phyloP scores from a whole-genome alignment of 2,797 vertebrate species.

The Phataginus tetradactyla region DNA sequence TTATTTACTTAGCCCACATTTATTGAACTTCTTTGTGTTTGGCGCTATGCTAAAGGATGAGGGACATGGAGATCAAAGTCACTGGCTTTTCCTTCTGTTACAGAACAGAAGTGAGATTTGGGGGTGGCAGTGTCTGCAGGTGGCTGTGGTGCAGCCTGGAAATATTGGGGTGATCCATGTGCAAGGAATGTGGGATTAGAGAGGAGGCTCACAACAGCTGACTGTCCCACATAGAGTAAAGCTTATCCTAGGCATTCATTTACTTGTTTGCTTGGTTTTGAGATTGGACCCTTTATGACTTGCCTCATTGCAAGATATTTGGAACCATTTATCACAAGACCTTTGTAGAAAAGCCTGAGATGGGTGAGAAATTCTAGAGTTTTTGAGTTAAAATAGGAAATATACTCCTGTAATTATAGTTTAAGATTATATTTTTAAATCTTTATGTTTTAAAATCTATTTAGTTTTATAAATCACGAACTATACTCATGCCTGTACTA shows the following conservation, averaged over 20 bases:
- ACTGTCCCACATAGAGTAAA: background rate
- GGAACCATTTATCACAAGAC: background rate
- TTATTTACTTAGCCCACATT: background rate
- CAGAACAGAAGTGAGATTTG: background rate
- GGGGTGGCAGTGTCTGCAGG: no score
- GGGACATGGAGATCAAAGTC: background rate
- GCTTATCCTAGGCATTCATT: background rate
- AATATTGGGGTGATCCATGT: background rate
- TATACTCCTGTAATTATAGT: background rate
- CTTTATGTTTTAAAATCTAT: background rate
- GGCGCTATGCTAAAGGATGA: background rate
- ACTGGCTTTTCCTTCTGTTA: background rate
- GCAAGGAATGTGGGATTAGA: background rate
- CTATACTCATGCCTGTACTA: background rate
- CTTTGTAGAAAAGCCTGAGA: background rate
- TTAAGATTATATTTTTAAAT: background rate
- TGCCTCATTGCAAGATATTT: background rate
- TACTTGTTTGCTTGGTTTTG: background rate
- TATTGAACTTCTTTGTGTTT: background rate
- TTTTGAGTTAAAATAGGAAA: background rate
- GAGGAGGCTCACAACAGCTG: no score
- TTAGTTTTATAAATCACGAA: background rate
- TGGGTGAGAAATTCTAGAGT: background rate
- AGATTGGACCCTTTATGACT: background rate
- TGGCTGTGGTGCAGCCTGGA: background rate